Evolutionary conservation across 1,140 invertebrate species (phyloP).

Genomic region (Hormaphis cornu): DNA sequence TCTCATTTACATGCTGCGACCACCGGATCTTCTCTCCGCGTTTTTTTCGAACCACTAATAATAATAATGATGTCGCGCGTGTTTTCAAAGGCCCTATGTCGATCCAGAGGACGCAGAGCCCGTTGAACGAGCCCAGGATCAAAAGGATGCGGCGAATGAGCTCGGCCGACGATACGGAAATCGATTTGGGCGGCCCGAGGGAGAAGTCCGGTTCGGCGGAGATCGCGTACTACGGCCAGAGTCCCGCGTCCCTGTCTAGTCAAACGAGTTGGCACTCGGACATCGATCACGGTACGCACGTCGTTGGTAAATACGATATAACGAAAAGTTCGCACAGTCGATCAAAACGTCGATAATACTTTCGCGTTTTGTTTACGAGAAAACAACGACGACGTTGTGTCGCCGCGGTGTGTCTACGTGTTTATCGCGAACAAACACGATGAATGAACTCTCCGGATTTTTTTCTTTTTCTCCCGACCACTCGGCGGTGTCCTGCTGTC

Average conservation of each 20-base stretch:
- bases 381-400: too few relatives aligned
- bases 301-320: neutral
- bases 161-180: constrained; percentile 49
- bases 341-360: too few relatives aligned
- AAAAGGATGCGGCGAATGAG: constrained; percentile 52
- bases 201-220: constrained; percentile 44
- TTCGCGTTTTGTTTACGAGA: too few relatives aligned
- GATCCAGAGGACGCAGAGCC: constrained; percentile 45
- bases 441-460: too few relatives aligned
- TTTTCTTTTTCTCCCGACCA: too few relatives aligned
- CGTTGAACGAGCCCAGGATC: constrained; percentile 45
- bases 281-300: constrained; percentile 45
- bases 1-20: too few relatives aligned
- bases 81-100: constrained; percentile 41
- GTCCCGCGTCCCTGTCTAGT: constrained; percentile 48
- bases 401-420: too few relatives aligned
- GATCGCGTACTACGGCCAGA: constrained; percentile 52
- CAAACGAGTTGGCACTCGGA: constrained; percentile 53
- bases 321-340: neutral
- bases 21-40: too few relatives aligned
- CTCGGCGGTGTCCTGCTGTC: too few relatives aligned
- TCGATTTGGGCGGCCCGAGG: constrained; percentile 43
- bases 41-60: too few relatives aligned
- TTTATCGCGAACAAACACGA: neutral
- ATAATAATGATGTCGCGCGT: too few relatives aligned